Percentiles rank a stretch among this genome's conserved stretches.
These are phyloP conservation scores for Hoplias malabaricus DNA, from an alignment of 2,113 vertebrate species.

Conservation along the genomic window DNA sequence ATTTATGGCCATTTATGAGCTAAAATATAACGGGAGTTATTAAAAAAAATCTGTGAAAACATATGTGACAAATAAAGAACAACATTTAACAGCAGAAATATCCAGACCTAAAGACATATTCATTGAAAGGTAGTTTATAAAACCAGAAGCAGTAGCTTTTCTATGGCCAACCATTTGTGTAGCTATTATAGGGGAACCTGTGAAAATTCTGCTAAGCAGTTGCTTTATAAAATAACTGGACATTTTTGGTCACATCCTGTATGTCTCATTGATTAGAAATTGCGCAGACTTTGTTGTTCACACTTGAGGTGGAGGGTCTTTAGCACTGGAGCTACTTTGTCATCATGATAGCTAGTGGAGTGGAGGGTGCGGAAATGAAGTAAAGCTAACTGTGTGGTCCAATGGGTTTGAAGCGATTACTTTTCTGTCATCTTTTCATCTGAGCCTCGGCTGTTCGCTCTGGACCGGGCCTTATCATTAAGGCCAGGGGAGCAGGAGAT, in stretches of 20 bases:
- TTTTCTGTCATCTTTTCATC: not conserved
- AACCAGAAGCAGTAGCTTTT: too few species aligned
- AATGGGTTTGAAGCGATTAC: constrained; percentile 16
- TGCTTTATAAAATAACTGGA: too few species aligned
- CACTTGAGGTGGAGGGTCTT: not conserved
- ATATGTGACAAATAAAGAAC: too few species aligned
- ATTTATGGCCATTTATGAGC: too few species aligned
- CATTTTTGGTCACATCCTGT: not conserved
- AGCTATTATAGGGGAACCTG: too few species aligned
- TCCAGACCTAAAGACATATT: too few species aligned
- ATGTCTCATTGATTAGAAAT: not conserved
- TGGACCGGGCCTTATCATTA: constrained; percentile 60
- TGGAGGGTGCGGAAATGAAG: not conserved
- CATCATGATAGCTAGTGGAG: not conserved
- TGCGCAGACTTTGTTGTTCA: not conserved
- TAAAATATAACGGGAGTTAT: too few species aligned
- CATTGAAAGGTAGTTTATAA: too few species aligned
- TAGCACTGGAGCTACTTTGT: not conserved
- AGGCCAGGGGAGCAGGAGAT: constrained; percentile 9
- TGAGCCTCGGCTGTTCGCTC: constrained; percentile 48
- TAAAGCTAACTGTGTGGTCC: constrained; percentile 11
- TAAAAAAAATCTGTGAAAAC: too few species aligned
- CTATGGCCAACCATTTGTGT: too few species aligned
- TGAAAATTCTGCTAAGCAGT: too few species aligned
- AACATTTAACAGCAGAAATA: too few species aligned